Conservation (phyloP, 1,140 invertebrate genomes). For the Mercenaria mercenaria region DNA sequence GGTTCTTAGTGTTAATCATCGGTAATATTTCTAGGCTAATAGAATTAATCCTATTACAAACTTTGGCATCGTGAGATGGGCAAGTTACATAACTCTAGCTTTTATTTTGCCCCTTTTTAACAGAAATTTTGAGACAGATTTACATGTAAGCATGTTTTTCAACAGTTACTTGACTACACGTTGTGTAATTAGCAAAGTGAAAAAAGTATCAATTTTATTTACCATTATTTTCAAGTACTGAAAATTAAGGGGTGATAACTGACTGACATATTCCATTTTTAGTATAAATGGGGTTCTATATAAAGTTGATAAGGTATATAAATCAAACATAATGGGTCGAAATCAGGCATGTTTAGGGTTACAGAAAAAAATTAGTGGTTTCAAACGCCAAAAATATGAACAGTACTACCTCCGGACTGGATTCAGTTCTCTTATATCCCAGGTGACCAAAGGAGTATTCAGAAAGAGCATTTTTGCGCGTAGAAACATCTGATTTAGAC, state of each 20-base stretch:
- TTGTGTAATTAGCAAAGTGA: no score
- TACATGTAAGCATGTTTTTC: no score
- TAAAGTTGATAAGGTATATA: background rate
- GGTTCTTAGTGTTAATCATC: no score
- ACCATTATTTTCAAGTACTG: no score
- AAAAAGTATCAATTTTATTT: no score
- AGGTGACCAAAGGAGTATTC: constrained; percentile 38
- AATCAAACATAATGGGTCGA: constrained; percentile 6
- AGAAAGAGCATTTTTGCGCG: constrained; percentile 59
- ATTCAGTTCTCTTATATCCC: constrained; percentile 61
- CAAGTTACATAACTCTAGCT: no score
- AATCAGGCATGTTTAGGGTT: background rate
- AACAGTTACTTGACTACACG: no score
- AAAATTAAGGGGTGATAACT: background rate
- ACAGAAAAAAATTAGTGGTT: constrained; percentile 30
- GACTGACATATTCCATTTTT: no score
- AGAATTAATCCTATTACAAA: no score
- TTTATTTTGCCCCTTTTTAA: no score
- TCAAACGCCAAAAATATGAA: constrained; percentile 10
- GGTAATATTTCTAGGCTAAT: background rate
- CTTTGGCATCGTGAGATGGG: no score
- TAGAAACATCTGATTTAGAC: constrained; percentile 64
- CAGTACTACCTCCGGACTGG: constrained; percentile 64
- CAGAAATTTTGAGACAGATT: no score
- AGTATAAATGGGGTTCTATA: constrained; percentile 9